A percentile compares a stretch with the other conserved stretches of the same genome.
phyloP scores from a whole-genome alignment of 2,113 vertebrate species.

The Pseudorasbora parva region DNA sequence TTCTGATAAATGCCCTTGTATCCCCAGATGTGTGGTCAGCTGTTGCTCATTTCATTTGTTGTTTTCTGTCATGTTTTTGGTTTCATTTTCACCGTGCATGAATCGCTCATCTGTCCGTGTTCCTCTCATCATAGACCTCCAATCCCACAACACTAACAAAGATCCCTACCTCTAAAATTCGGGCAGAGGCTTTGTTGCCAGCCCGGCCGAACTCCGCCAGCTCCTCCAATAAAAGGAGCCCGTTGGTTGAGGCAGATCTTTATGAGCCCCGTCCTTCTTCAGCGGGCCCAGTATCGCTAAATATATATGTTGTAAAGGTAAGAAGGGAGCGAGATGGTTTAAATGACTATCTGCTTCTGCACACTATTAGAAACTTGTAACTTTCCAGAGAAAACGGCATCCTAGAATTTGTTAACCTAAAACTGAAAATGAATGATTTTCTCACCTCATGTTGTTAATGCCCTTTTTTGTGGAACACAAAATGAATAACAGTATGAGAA shows the following conservation, averaged over 20 bases:
- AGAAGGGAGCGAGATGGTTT: constrained; percentile 64
- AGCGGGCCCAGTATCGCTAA: constrained; percentile 74
- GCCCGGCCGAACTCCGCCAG: constrained; percentile 79
- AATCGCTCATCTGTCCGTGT: constrained; percentile 62
- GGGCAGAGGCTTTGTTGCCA: constrained; percentile 75
- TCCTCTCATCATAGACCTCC: constrained; percentile 81
- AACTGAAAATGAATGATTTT: background rate
- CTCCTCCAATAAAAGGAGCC: constrained; percentile 74
- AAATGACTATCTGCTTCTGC: background rate
- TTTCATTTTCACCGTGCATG: constrained; percentile 51
- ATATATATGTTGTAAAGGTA: constrained; percentile 82
- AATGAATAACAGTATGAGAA: background rate
- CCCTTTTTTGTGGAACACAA: background rate
- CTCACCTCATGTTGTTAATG: background rate
- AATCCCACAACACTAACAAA: constrained; percentile 85
- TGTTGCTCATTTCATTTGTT: constrained; percentile 10
- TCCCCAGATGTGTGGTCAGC: constrained; percentile 8
- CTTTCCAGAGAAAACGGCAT: background rate
- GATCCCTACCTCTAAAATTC: constrained; percentile 87
- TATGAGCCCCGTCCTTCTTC: constrained; percentile 76
- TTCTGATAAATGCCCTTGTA: background rate
- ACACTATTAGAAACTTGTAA: background rate
- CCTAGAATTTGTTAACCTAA: background rate
- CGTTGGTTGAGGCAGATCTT: constrained; percentile 75
- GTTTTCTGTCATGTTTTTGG: constrained; percentile 10